phyloP scores from a whole-genome alignment of 2,113 vertebrate genomes.

The Antennarius striatus region DNA sequence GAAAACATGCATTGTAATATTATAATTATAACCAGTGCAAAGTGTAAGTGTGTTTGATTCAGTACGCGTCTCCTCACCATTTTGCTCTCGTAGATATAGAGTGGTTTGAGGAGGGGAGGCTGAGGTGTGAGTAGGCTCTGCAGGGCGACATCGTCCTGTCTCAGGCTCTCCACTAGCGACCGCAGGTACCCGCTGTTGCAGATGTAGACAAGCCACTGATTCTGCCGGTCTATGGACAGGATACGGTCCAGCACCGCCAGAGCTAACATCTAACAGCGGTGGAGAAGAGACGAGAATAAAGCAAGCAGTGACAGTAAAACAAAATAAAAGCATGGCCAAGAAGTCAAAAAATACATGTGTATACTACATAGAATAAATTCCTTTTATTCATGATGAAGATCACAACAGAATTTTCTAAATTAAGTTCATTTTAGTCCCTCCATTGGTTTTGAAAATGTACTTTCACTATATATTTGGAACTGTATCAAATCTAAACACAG shows the following conservation, averaged over 20 bases:
- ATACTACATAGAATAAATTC: too few relatives aligned
- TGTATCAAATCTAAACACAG: too few relatives aligned
- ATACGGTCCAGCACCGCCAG: constrained; percentile 90
- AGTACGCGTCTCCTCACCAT: constrained; percentile 82
- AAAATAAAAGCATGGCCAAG: not conserved
- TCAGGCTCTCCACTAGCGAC: constrained; percentile 92
- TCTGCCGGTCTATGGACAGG: constrained; percentile 92
- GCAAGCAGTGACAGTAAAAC: not conserved
- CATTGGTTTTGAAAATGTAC: too few relatives aligned
- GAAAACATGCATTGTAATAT: constrained; percentile 1
- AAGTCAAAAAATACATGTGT: too few relatives aligned
- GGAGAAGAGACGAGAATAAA: not conserved
- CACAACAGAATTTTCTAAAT: too few relatives aligned
- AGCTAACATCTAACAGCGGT: constrained; percentile 88
- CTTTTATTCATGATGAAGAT: too few relatives aligned
- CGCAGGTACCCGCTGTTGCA: constrained; percentile 97
- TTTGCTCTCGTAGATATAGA: constrained; percentile 98
- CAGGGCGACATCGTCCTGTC: constrained; percentile 88
- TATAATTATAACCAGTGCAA: not conserved
- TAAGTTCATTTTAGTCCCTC: too few relatives aligned
- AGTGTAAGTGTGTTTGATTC: not conserved
- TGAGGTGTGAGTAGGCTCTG: constrained; percentile 91
- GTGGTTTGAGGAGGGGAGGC: constrained; percentile 90
- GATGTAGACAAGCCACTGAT: constrained; percentile 92
- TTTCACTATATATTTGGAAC: too few relatives aligned